Evolutionary conservation across 1,140 invertebrate genomes (phyloP), one percentile per base, ranked within the genome.

Genomic region (Mizuhopecten yessoensis): DNA sequence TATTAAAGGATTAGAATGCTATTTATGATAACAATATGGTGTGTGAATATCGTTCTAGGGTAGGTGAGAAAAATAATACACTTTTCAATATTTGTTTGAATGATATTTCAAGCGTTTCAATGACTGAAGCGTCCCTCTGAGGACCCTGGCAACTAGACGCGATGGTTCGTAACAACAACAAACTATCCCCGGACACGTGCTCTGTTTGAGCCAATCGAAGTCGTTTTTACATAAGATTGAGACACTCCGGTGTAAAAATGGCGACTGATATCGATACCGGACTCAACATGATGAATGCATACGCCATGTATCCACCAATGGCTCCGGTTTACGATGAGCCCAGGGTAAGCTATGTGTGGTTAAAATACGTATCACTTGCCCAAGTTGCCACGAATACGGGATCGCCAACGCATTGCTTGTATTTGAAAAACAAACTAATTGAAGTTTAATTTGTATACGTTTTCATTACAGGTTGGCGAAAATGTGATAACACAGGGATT

Each of bases 391-490:
- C 3, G 23, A 29, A 87, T 88, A 34, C 42, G 20, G 33, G 36
- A 92, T 86, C 39, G 36, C 39, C 10, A 45, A 57, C n/a, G 88
- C 49, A 34, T 39, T n/a, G 57, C 86, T 86, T 49, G 36, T 87
- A 49, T 91, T 45, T 33, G 17, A 36, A 86, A 89, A 75, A 88
- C 11, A 7, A 39, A 39, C 10, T 10, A 36, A 34, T 90, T 75
- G 33, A 34, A 2, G 34, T 45, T 34, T 42, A 42, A 88, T 75
- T 42, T 49, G 3, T 42, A 42, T n/a, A 87, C 57, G n/a, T 20
- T 87, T 87, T 92, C 36, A 75, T 23, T 91, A 93, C 91, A 96
- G 95, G 39, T 96, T n/a, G 95, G 94, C 0, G 94, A 95, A 34
- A 93, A 95, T 49, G 92, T 93, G 0, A 87, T 96, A n/a, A 93